phyloP scores from a whole-genome alignment of 2,888 invertebrate genomes.

The Arrhopalites spinosus region DNA sequence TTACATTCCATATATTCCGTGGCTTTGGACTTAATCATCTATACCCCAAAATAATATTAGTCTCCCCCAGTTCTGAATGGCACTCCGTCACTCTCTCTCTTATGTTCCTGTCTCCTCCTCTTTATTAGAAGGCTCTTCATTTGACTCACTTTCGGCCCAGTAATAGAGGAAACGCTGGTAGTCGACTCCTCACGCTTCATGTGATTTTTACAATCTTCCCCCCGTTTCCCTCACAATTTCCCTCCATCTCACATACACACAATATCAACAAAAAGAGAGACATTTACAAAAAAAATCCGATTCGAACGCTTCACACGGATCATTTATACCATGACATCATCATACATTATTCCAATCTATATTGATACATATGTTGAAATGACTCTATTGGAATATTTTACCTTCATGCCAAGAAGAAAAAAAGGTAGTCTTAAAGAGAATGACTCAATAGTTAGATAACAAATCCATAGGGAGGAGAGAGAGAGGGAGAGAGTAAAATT shows the following conservation, averaged over 20 bases:
- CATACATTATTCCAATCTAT: too few relatives aligned
- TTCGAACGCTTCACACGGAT: too few relatives aligned
- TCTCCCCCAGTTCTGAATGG: constrained; percentile 29
- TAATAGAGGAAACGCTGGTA: not conserved
- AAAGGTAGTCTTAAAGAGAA: too few relatives aligned
- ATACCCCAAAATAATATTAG: constrained; percentile 38
- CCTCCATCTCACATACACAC: not conserved
- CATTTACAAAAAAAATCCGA: too few relatives aligned
- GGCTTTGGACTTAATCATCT: constrained; percentile 38
- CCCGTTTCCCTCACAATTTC: constrained; percentile 15
- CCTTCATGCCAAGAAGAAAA: too few relatives aligned
- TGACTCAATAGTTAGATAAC: not conserved
- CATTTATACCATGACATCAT: too few relatives aligned
- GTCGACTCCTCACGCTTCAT: not conserved
- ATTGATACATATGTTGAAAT: too few relatives aligned
- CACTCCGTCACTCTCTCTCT: constrained; percentile 31
- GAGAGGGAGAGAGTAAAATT: not conserved
- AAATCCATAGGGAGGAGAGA: not conserved
- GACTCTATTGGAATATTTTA: too few relatives aligned
- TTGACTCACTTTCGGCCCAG: not conserved
- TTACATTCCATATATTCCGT: constrained; percentile 13
- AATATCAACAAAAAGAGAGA: too few relatives aligned
- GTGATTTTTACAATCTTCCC: constrained; percentile 20
- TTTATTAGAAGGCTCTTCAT: constrained; percentile 29
- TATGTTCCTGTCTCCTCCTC: constrained; percentile 12